Percentiles rank a stretch among this genome's conserved stretches.
Conservation (phyloP, 2,113 vertebrate genomes). For the Oriolus oriolus region DNA sequence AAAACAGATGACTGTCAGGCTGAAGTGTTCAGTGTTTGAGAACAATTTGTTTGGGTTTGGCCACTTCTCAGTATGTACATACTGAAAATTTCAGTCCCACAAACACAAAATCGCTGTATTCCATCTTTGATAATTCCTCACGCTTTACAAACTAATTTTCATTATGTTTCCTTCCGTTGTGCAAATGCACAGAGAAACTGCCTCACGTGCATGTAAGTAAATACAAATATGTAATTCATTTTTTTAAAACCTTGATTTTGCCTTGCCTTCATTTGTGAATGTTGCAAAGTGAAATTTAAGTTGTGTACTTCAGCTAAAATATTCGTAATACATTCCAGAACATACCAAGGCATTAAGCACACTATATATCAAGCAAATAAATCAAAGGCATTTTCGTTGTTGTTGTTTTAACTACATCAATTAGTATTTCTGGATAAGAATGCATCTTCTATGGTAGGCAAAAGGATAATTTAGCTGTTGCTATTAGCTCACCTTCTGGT, state of each 20-base stretch:
- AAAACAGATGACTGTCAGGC: not conserved
- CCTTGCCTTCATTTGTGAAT: not conserved
- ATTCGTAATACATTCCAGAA: not conserved
- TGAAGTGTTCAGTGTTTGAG: not conserved
- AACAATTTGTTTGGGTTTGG: not conserved
- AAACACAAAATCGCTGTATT: not conserved
- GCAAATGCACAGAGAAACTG: not conserved
- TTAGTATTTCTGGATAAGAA: not conserved
- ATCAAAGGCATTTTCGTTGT: not conserved
- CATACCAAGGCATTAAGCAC: not conserved
- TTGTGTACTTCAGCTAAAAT: not conserved
- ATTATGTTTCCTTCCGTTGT: not conserved
- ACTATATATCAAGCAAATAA: not conserved
- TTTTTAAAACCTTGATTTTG: not conserved
- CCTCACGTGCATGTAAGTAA: not conserved
- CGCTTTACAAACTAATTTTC: not conserved
- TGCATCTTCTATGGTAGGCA: accelerated
- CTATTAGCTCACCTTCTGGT: not conserved
- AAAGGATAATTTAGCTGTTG: not conserved
- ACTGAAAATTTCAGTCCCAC: not conserved
- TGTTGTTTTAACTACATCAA: not conserved
- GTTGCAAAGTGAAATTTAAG: not conserved
- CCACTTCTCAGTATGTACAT: not conserved
- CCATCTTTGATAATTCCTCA: not conserved
- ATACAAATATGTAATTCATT: not conserved